phyloP scores from a whole-genome alignment of 1,140 invertebrate species.

The Drosophila nasuta region DNA sequence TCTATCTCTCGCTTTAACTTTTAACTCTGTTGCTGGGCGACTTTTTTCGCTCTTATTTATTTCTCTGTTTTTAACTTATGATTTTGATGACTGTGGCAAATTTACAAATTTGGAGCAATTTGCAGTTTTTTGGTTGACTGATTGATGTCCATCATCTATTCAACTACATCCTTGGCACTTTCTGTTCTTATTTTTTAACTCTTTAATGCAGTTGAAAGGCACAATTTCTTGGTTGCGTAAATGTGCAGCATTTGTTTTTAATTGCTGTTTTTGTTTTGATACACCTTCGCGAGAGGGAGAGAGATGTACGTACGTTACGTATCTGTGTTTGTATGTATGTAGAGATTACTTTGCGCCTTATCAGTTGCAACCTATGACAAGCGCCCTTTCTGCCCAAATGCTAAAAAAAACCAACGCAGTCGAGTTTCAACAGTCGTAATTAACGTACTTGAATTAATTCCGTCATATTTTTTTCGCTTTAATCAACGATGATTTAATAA shows the following conservation, averaged over 20 bases:
- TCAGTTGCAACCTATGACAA: constrained; percentile 19
- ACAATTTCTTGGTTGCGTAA: constrained; percentile 47
- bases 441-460: constrained; percentile 1
- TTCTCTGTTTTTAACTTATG: constrained; percentile 13
- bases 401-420: neutral
- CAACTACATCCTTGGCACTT: neutral
- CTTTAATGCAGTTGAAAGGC: constrained; percentile 29
- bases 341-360: constrained; percentile 32
- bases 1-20: constrained; percentile 1
- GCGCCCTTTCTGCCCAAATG: constrained; percentile 4
- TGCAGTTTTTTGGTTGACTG: neutral
- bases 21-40: constrained; percentile 43
- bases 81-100: constrained; percentile 18
- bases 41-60: constrained; percentile 16
- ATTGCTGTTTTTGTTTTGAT: constrained; percentile 78
- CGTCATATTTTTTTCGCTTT: neutral
- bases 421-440: neutral
- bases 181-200: constrained; percentile 51
- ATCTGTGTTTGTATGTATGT: constrained; percentile 2
- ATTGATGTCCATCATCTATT: neutral
- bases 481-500: constrained; percentile 2
- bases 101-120: constrained; percentile 5
- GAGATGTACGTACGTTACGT: neutral
- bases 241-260: constrained; percentile 66
- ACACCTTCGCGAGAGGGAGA: constrained; percentile 50